Evolutionary conservation across 2,113 vertebrate species (phyloP), one percentile per base, ranked within the genome.

Genomic region (Hippolais icterina): DNA sequence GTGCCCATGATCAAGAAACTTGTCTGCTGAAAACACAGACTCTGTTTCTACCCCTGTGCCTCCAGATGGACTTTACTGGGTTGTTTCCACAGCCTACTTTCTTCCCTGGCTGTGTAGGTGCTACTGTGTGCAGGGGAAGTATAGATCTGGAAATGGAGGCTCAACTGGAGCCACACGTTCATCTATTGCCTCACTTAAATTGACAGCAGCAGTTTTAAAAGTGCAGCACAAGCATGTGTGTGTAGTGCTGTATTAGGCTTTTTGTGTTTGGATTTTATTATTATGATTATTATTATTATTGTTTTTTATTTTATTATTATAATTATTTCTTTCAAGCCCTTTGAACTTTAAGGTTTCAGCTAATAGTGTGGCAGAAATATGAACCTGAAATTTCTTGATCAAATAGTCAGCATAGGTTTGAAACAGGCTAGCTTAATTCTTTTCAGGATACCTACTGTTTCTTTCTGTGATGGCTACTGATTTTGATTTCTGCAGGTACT

Each of bases 1-100:
- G 27, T 44, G 46, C 27, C 57, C 9, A 4, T 5, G 28, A 57
- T 65, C 22, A 49, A 39, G 66, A 42, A 82, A 56, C 23, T 29
- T 12, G 16, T 31, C 41, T 78, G 44, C 77, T 85, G 50, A 60
- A 85, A 68, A n/a, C 14, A 35, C 2, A 2, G 18, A 11, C 6
- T 61, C 8, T 84, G 0, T 54, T 59, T 46, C 33, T 35, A 27
- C 10, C 18, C 14, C 21, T 20, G 18, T 0, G 0, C 9, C 27
- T 13, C 23, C 7, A 82, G 5, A 15, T 23, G 22, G 53, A 21
- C 72, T 71, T 66, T 28, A 42, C 46, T 61, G 68, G 15, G 16
- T 65, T 74, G 20, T 33, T 87, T 74, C 63, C 25, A 20, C 2
- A 2, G 46, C 31, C 70, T 59, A 2, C n/a, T 15, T 54, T 76